Evolutionary conservation across 1,140 invertebrate species (phyloP).

Genomic region (Dolichoris vasculosae): DNA sequence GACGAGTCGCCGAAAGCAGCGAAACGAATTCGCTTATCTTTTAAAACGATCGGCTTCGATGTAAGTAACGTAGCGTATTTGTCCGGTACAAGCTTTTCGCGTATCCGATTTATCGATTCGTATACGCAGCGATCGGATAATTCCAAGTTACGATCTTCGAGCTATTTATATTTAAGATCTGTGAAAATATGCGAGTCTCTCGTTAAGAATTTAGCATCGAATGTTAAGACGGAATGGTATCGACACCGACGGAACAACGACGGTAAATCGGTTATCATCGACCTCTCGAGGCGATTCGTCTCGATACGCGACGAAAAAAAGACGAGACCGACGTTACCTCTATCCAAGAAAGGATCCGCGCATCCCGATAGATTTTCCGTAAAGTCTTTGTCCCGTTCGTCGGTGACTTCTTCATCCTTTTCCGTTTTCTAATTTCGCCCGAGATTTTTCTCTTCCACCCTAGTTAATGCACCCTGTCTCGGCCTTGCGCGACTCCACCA

Average conservation of each 20-base stretch:
- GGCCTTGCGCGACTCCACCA: not conserved
- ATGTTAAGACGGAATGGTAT: not conserved
- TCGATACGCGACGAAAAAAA: not conserved
- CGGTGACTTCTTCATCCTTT: conserved; percentile 37
- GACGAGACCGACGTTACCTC: not conserved
- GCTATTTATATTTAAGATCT: not conserved
- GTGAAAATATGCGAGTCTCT: not conserved
- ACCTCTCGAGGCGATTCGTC: not conserved
- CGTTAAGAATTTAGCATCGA: not conserved
- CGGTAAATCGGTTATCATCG: not conserved
- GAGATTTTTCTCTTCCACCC: conserved; percentile 30
- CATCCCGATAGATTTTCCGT: conserved; percentile 10
- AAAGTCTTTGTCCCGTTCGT: not conserved
- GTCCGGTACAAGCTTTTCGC: too few species aligned
- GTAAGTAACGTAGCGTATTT: too few species aligned
- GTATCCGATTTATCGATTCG: too few species aligned
- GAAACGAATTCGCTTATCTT: too few species aligned
- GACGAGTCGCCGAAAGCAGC: too few species aligned
- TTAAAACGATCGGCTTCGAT: too few species aligned
- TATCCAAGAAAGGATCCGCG: conserved; percentile 11
- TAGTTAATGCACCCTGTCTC: conserved; percentile 18
- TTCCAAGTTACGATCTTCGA: too few species aligned
- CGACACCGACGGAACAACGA: not conserved
- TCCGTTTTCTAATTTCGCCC: conserved; percentile 41
- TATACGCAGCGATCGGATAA: too few species aligned